Conservation (phyloP, 1,140 invertebrate species). For the Drosophila pandora region DNA sequence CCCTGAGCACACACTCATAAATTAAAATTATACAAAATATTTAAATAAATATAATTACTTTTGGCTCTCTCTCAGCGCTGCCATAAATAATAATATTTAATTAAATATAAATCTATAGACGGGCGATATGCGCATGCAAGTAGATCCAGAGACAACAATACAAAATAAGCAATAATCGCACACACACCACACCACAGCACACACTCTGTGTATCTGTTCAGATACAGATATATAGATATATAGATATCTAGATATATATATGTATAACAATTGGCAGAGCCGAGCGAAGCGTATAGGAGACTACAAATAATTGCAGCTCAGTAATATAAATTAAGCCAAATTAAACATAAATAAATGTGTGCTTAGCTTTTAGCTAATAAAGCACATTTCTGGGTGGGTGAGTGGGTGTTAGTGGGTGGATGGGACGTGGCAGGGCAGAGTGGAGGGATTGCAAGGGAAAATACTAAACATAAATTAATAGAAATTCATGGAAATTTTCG, state of each 20-base stretch:
- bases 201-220: background rate
- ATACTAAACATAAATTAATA: conserved; percentile 66
- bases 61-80: conserved; percentile 19
- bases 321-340: conserved; percentile 70
- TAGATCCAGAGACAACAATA: conserved; percentile 51
- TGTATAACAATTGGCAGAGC: conserved; percentile 22
- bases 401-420: background rate
- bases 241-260: conserved; percentile 15
- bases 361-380: conserved; percentile 67
- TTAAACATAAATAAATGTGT: conserved; percentile 70
- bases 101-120: conserved; percentile 75
- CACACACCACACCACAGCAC: conserved; percentile 12
- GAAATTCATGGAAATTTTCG: conserved; percentile 63
- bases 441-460: conserved; percentile 1
- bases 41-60: conserved; percentile 80
- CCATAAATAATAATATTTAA: conserved; percentile 82
- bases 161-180: conserved; percentile 65
- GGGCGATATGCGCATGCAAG: conserved; percentile 39
- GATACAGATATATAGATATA: conserved; percentile 5
- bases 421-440: background rate
- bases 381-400: conserved; percentile 40
- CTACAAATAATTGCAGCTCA: conserved; percentile 60
- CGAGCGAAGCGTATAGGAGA: conserved; percentile 15
- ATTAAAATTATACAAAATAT: conserved; percentile 57
- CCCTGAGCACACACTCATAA: conserved; percentile 29